Percentiles rank a stretch among this genome's conserved stretches.
These are phyloP conservation scores for Lithophane leautieri DNA, from an alignment of 2,888 invertebrate genomes.

Conservation along the genomic window DNA sequence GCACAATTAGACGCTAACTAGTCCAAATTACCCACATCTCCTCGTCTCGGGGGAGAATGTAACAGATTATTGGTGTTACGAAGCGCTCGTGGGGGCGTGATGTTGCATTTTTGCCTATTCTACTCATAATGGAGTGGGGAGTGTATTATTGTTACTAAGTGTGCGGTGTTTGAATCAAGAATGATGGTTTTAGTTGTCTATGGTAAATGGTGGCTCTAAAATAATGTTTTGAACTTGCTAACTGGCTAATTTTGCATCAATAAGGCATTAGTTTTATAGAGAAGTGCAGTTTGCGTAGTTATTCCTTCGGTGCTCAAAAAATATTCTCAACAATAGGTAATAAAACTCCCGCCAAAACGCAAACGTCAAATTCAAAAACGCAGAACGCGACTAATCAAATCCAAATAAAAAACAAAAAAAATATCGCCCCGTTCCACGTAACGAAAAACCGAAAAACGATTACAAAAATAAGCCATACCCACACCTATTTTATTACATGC, in stretches of 20 bases:
- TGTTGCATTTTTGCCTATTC: conserved; percentile 74
- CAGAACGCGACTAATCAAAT: conserved; percentile 41
- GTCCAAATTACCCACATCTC: conserved; percentile 73
- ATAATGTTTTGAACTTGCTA: conserved; percentile 4
- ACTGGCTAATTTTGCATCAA: background rate
- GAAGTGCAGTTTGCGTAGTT: no score
- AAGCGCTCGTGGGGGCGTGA: conserved; percentile 66
- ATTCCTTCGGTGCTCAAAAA: no score
- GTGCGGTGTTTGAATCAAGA: conserved; percentile 6
- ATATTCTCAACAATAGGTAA: background rate
- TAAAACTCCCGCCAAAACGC: conserved; percentile 32
- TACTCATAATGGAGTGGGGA: conserved; percentile 59
- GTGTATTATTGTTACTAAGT: conserved; percentile 17
- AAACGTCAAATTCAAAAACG: conserved; percentile 48
- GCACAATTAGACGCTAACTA: conserved; percentile 71
- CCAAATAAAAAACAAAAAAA: conserved; percentile 37
- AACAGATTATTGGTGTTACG: conserved; percentile 65
- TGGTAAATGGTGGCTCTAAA: conserved; percentile 4
- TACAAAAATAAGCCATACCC: conserved; percentile 71
- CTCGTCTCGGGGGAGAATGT: conserved; percentile 52
- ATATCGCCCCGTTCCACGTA: conserved; percentile 64
- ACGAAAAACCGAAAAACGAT: conserved; percentile 59
- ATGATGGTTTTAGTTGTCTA: conserved; percentile 13
- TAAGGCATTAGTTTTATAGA: no score
- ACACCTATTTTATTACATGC: conserved; percentile 83